Evolutionary conservation across 2,113 vertebrate genomes (phyloP).

Genomic region (Peromyscus leucopus): DNA sequence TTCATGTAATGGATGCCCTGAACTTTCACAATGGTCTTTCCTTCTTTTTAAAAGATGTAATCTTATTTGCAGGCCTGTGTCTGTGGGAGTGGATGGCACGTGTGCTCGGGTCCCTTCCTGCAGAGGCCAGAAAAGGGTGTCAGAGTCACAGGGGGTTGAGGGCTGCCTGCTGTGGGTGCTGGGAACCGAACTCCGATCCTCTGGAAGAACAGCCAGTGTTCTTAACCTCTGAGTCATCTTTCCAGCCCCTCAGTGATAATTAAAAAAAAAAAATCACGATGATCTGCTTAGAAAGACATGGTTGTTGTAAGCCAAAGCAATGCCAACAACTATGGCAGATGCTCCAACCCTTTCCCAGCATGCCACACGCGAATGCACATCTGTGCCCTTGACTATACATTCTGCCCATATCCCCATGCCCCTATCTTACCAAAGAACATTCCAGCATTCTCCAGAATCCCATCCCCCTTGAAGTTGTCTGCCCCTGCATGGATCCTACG

Average conservation of each 20-base stretch:
- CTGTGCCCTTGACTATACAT: neutral
- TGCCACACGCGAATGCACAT: neutral
- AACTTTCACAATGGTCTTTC: conserved; percentile 6
- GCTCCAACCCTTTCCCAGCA: neutral
- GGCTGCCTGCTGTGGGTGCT: neutral
- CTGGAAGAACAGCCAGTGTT: neutral
- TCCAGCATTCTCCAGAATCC: neutral
- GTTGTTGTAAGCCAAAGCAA: conserved; percentile 6
- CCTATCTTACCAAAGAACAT: neutral
- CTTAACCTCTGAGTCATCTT: neutral
- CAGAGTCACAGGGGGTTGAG: too few relatives aligned
- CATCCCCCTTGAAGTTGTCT: neutral
- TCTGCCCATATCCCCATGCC: neutral
- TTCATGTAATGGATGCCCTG: neutral
- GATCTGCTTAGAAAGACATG: conserved; percentile 36
- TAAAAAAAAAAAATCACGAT: neutral
- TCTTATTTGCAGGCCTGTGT: neutral
- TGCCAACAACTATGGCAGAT: conserved; percentile 33
- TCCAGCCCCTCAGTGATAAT: neutral
- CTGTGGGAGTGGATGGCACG: too few relatives aligned
- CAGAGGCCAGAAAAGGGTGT: neutral
- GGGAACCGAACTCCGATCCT: neutral
- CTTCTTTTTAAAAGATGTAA: neutral
- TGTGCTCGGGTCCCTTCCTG: too few relatives aligned
- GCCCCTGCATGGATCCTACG: neutral